Evolutionary conservation across 2,113 vertebrate species (phyloP), one percentile per base, ranked within the genome.

Genomic region (Nicator chloris): DNA sequence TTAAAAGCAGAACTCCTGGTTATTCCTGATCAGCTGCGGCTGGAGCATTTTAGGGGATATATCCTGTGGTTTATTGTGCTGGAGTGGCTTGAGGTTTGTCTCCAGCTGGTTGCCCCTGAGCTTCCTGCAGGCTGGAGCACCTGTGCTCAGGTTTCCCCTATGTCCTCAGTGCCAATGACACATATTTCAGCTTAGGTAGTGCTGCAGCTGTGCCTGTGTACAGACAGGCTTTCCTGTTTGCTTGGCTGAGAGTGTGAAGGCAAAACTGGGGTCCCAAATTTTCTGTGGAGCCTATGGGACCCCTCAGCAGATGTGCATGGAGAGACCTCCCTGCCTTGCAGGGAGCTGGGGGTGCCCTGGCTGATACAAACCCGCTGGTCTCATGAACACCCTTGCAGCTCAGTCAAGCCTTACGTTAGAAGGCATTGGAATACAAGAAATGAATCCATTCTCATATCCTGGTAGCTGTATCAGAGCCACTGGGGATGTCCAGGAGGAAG

Each of bases 171-270:
- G 22, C 45, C 66, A 28, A 0, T 24, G 24, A 84, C 40, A 40
- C n/a, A 1, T 24, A 44, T 72, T 90, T 80, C 50, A 69, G 30
- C 11, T 35, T 13, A 37, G 39, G 26, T 33, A 9, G 1, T 27
- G 47, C 30, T 63, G 37, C 27, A 54, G 56, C 69, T 0, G 0
- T 79, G 49, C 21, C 44, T 44, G 11, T 37, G 4, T n/a, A 21
- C 28, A 85, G 15, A 18, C 0, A 2, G 39, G 21, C 31, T 71
- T 89, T 82, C 37, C 40, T 0, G 0, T 72, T 87, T 0, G 0
- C 28, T 68, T 72, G 40, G 30, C 40, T 44, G 40, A 45, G 53
- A 71, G 5, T 40, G 44, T 21, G 63, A 76, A 75, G 61, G 37
- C 60, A 82, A 86, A 61, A 28, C 13, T 0, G 1, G 37, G 6